Base-by-base conservation (phyloP, 1,140 invertebrate species). In the Solenopsis invicta region DNA sequence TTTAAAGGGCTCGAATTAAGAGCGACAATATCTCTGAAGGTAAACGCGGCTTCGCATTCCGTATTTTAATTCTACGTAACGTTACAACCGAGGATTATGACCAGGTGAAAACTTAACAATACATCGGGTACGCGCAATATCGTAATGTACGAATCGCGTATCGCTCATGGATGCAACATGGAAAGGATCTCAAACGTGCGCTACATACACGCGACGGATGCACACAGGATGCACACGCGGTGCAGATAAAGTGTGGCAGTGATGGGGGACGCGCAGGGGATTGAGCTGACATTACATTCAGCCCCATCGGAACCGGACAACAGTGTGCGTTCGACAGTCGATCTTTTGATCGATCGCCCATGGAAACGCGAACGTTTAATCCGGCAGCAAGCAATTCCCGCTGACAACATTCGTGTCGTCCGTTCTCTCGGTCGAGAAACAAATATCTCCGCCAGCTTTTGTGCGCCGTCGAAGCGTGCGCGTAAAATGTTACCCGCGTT, bases 341-440 rank as follows among this genome's bases (percentile, higher is more conserved):
- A 93, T 93, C 91, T 93, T 91, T 93, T 92, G 92, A 93, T 93
- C 92, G 91, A 91, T 92, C 88, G 89, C 29, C 87, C 89, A 84
- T 93, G 56, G 80, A 91, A 90, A 90, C 71, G 85, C 77, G 89
- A 67, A 37, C 88, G 87, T 91, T 91, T 92, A 91, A 93, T 92
- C 90, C 87, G 66, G 85, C 90, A 92, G 89, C 85, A 52, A 87
- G 41, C 89, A 61, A 64, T 89, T 82, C 62, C 78, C 56, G 29
- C 50, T 67, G 34, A 78, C 69, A 84, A 74, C 64, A 81, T 61
- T 61, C 80, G 54, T 74, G 52, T 29, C 54, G 41, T 61, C 54
- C 80, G 67, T 59, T 61, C 78, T 74, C 41, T 82, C 29, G 82
- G 13, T 29, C 37, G 67, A 75, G 74, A 52, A 86, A 78, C 87